Evolutionary conservation across 2,888 invertebrate genomes (phyloP).

Genomic region (Sepioteuthis lessoniana): DNA sequence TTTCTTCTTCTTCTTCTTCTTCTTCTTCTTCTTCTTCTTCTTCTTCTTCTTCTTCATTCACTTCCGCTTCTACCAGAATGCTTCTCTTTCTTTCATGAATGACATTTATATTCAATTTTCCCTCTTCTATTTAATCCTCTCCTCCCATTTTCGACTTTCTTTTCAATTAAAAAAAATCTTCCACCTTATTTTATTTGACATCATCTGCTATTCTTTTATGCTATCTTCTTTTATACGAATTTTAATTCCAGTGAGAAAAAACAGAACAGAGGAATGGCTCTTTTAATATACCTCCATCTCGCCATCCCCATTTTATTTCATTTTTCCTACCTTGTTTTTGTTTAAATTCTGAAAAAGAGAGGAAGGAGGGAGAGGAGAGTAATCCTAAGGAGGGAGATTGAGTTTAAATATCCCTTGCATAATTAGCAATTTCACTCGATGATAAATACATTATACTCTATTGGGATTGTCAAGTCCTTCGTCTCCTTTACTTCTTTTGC

Average conservation of each 20-base stretch:
- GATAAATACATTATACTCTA: constrained; percentile 33
- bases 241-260: not conserved
- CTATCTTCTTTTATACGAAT: not conserved
- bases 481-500: not conserved
- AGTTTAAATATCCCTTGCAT: not conserved
- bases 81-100: too few relatives aligned
- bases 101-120: too few relatives aligned
- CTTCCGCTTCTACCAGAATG: not conserved
- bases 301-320: not conserved
- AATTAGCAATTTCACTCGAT: constrained; percentile 7
- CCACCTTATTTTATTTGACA: too few relatives aligned
- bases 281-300: not conserved
- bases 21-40: too few relatives aligned
- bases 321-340: not conserved
- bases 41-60: not conserved
- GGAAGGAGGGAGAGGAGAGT: not conserved
- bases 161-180: too few relatives aligned
- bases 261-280: not conserved
- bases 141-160: too few relatives aligned
- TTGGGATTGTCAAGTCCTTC: not conserved
- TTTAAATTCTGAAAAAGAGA: not conserved
- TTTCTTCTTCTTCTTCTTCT: too few relatives aligned
- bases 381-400: not conserved
- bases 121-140: too few relatives aligned
- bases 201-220: not conserved